phyloP scores from a whole-genome alignment of 2,888 invertebrate genomes.

The Tachina fera region DNA sequence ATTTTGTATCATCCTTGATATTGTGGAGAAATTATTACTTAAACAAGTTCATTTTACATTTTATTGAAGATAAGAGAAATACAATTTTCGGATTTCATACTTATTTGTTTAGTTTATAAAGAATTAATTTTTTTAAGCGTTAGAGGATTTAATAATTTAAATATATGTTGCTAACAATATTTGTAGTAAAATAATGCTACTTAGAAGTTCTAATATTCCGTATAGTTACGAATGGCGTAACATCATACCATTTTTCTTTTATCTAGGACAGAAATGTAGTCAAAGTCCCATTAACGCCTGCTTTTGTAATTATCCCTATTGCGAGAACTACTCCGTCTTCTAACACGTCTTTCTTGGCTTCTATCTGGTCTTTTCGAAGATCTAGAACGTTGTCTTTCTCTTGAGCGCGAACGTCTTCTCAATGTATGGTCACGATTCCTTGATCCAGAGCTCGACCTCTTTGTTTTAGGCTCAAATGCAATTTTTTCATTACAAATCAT shows the following conservation, averaged over 20 bases:
- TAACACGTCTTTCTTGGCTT: conserved; percentile 55
- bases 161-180: too few relatives aligned
- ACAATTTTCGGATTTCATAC: too few relatives aligned
- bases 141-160: too few relatives aligned
- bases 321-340: conserved; percentile 58
- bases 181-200: too few relatives aligned
- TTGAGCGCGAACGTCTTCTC: conserved; percentile 2
- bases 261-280: not conserved
- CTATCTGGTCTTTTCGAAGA: conserved; percentile 50
- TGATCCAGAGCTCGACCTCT: conserved; percentile 45
- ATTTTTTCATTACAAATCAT: not conserved
- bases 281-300: conserved; percentile 19
- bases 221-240: too few relatives aligned
- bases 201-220: too few relatives aligned
- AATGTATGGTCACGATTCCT: conserved; percentile 19
- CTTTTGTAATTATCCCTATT: conserved; percentile 40
- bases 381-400: conserved; percentile 31
- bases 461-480: not conserved
- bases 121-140: too few relatives aligned
- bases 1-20: too few relatives aligned
- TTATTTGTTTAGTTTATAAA: too few relatives aligned
- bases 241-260: not conserved
- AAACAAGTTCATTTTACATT: too few relatives aligned
- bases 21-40: too few relatives aligned
- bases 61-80: too few relatives aligned